Evolutionary conservation across 2,113 vertebrate genomes (phyloP), one percentile per base, ranked within the genome.

Genomic region (Delphinus delphis): DNA sequence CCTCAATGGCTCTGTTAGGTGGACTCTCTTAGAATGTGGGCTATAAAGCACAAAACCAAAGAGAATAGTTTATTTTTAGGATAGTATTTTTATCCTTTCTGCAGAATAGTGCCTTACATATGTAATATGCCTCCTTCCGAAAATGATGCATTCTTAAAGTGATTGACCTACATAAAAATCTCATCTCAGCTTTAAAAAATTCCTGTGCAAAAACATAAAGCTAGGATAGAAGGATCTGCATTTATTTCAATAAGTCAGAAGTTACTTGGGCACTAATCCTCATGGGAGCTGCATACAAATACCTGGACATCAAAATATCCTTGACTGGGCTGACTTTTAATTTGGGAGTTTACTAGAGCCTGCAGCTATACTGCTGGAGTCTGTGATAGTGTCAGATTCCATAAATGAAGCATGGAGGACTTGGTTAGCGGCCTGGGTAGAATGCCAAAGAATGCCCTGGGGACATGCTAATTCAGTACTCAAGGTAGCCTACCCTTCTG

Each of bases 331-430:
- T 97, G 94, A 96, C 88, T 97, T 98, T 95, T 97, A 98, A 98
- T 98, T 98, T 97, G 86, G 82, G 91, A 97, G 96, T 98, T 98
- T 98, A 98, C 97, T 89, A 97, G 95, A 98, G 97, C 97, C 88
- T 97, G 86, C 86, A 97, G 96, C 93, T 89, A 62, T 68, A 79
- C 58, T 68, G 90, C 96, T 96, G 82, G 85, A 91, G 93, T 62
- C 85, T 97, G 96, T 93, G 96, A 97, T 97, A 96, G 94, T 97
- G 96, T 98, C 96, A 96, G 93, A 86, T 93, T 91, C 85, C 89
- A 97, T 93, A 97, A 98, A 96, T 36, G 95, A 97, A 94, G 93
- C 95, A n/a, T 80, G 93, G 93, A 96, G 85, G 94, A 87, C 97
- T 97, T 97, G 97, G 94, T 96, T 94, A 95, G 93, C 44, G 5